Evolutionary conservation across 1,140 invertebrate species (phyloP).

Genomic region (Paralvinella palmiformis): DNA sequence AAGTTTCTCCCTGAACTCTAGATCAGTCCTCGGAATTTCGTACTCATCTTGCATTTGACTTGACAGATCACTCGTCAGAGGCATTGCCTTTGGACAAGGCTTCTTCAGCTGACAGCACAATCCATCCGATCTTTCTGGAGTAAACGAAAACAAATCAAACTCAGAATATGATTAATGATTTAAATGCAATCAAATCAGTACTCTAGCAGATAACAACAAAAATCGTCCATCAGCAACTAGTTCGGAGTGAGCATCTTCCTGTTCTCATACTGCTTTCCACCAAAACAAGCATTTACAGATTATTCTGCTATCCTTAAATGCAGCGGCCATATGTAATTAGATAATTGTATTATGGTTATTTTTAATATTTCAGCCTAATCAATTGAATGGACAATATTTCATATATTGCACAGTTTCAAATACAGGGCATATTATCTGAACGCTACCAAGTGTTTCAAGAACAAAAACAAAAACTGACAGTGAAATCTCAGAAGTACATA

Average conservation of each 20-base stretch:
- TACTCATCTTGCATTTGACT: conserved; percentile 94
- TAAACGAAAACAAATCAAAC: conserved; percentile 13
- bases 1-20: conserved; percentile 91
- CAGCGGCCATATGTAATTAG: too few species aligned
- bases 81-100: conserved; percentile 58
- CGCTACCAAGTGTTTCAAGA: too few species aligned
- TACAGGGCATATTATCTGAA: too few species aligned
- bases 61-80: conserved; percentile 93
- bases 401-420: too few species aligned
- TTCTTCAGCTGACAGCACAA: conserved; percentile 12
- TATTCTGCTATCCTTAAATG: background rate
- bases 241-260: background rate
- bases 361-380: too few species aligned
- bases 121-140: conserved; percentile 44
- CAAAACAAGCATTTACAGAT: background rate
- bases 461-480: too few species aligned
- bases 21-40: conserved; percentile 92
- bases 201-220: background rate
- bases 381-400: too few species aligned
- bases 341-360: too few species aligned
- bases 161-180: background rate
- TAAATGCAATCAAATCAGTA: background rate
- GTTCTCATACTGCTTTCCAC: background rate
- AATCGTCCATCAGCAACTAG: background rate
- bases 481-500: too few species aligned